Evolutionary conservation across 1,140 invertebrate species (phyloP), one percentile per base, ranked within the genome.

Genomic region (Dendroctonus valens): DNA sequence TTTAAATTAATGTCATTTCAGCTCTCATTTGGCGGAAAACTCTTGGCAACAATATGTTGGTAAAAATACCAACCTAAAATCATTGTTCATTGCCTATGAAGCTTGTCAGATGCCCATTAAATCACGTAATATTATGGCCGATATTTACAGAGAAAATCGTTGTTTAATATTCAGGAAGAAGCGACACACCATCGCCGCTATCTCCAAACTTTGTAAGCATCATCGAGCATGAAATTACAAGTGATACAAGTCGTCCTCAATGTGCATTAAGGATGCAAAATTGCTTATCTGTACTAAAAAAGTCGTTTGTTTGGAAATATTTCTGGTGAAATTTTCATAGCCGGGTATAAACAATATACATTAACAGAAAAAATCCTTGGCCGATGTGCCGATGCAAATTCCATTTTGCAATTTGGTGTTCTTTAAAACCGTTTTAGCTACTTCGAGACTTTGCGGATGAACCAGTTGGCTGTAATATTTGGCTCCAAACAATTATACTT

Each of bases 261-360:
- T 14, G 37, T 49, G 58, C 58, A 49, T 38, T 48, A 59, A 46
- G 46, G 48, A 59, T 59, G 46, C 58, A 39, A 46, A 42, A 39
- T 59, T 42, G 11, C 44, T 59, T 59, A 59, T 59, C 44, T 59
- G 49, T 11, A 59, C 38, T 49, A 37, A 59, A 59, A 59, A 59
- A 55, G 26, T 26, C 26, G 26, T 26, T 26, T 26, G 26, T 26
- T 26, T 26, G 26, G 26, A 26, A 26, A 26, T 26, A 26, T 26
- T 26, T 26, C 26, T 2, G 26, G 26, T 26, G 1, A 26, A 26
- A 26, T 26, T 26, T 3, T n/a, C 26, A 1, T 26, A 26, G 26
- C 3, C 26, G 26, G 26, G 26, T 26, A 26, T 3, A 26, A 26
- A n/a, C 1, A 26, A 26, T 26, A 26, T 26, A 26, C 26, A 26